Evolutionary conservation across 2,888 invertebrate genomes (phyloP).

Genomic region (Aleiodes leptofemur): DNA sequence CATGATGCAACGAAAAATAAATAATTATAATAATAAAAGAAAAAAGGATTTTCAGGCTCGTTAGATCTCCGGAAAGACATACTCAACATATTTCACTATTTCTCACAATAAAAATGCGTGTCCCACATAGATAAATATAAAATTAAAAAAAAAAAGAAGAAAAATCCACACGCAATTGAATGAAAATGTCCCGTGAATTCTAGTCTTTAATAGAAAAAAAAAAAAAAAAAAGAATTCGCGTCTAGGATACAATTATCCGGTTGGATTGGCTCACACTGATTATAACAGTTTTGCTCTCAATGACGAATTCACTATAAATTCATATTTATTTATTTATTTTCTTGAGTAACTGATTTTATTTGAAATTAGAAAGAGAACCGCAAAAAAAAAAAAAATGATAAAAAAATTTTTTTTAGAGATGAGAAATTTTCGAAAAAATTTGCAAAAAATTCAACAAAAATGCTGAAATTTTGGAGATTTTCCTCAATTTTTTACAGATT

Average conservation of each 20-base stretch:
- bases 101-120: conserved; percentile 29
- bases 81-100: conserved; percentile 7
- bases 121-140: conserved; percentile 16
- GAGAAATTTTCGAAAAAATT: too few relatives aligned
- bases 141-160: too few relatives aligned
- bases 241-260: conserved; percentile 33
- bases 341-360: background rate
- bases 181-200: conserved; percentile 21
- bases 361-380: too few relatives aligned
- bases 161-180: background rate
- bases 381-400: too few relatives aligned
- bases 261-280: conserved; percentile 27
- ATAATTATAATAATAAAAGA: too few relatives aligned
- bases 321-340: conserved; percentile 3
- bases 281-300: conserved; percentile 23
- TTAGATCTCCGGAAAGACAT: conserved; percentile 26
- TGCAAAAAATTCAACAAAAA: too few relatives aligned
- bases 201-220: too few relatives aligned
- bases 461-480: too few relatives aligned
- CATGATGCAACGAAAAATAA: too few relatives aligned
- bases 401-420: too few relatives aligned
- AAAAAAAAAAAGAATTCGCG: too few relatives aligned
- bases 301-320: conserved; percentile 15
- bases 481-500: too few relatives aligned
- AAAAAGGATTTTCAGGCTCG: background rate